Conservation (phyloP, 2,797 vertebrate genomes). For the Cottoperca gobio region DNA sequence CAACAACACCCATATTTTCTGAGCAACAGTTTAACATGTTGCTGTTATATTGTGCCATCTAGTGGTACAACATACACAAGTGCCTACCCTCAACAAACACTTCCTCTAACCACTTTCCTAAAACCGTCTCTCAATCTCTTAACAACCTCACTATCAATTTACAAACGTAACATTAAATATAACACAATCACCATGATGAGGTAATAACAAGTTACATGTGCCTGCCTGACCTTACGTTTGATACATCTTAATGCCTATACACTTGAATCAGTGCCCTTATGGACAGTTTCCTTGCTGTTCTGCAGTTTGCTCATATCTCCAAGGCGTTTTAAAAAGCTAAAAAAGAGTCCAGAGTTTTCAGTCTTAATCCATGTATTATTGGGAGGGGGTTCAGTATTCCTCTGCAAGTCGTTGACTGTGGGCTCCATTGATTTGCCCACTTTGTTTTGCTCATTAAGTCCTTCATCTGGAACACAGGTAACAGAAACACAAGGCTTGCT, state of each 20-base stretch:
- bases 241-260: constrained; percentile 44
- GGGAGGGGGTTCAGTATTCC: constrained; percentile 47
- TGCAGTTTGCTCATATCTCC: constrained; percentile 73
- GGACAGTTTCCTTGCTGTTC: constrained; percentile 61
- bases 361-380: constrained; percentile 65
- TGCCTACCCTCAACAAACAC: constrained; percentile 10
- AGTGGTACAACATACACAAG: constrained; percentile 54
- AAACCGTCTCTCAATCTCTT: background rate
- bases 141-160: background rate
- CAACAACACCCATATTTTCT: constrained; percentile 4
- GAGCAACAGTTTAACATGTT: constrained; percentile 9
- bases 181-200: background rate
- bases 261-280: constrained; percentile 44
- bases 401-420: constrained; percentile 11
- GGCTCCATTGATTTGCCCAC: constrained; percentile 35
- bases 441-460: constrained; percentile 10
- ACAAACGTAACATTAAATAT: constrained; percentile 4
- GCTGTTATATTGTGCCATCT: constrained; percentile 64
- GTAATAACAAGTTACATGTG: background rate
- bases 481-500: constrained; percentile 26
- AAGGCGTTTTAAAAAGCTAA: constrained; percentile 81
- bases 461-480: background rate
- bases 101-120: background rate
- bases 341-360: constrained; percentile 71
- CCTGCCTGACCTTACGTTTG: constrained; percentile 18